These are phyloP conservation scores for Polydrusus cervinus DNA, from an alignment of 2,888 invertebrate species.

Conservation along the genomic window DNA sequence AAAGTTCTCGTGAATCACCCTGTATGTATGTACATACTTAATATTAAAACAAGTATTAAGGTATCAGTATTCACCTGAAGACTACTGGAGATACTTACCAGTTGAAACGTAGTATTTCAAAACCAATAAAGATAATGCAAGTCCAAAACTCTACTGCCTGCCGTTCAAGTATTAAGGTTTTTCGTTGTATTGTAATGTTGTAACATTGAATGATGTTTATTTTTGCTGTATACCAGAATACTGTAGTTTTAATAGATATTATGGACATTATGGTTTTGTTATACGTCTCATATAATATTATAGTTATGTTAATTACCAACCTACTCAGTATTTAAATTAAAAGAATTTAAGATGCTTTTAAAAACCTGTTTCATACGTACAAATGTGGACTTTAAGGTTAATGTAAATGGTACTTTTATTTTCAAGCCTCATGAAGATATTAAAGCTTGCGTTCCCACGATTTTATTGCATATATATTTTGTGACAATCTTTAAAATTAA, in stretches of 20 bases:
- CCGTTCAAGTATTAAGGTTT: no score
- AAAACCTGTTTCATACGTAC: neutral
- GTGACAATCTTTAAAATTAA: neutral
- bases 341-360: slow-evolving; percentile 1
- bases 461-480: slow-evolving; percentile 1
- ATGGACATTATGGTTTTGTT: neutral
- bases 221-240: neutral
- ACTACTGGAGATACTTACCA: no score
- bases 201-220: neutral
- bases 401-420: neutral
- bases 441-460: slow-evolving; percentile 1
- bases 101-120: no score
- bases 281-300: neutral
- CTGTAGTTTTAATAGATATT: neutral
- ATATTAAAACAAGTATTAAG: no score
- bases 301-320: neutral
- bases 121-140: no score
- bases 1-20: no score
- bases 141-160: no score
- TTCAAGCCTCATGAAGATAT: neutral
- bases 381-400: slow-evolving; percentile 20
- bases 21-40: no score
- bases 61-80: no score
- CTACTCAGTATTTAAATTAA: neutral
- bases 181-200: no score